Conservation (phyloP, 1,140 invertebrate genomes). For the Macrotrachela quadricornifera region DNA sequence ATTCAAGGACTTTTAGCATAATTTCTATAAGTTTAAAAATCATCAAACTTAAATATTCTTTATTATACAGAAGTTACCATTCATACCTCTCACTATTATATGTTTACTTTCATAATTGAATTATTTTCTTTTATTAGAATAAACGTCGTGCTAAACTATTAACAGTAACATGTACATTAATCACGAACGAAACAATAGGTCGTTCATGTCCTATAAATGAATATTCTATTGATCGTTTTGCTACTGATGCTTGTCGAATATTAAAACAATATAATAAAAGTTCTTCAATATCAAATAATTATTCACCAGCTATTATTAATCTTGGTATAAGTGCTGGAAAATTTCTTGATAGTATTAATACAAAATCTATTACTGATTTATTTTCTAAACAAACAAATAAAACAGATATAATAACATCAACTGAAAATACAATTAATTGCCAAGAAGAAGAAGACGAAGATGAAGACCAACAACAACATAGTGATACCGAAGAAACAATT, state of each 20-base stretch:
- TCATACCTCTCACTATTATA: too few relatives aligned
- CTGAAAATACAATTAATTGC: neutral
- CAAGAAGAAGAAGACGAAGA: neutral
- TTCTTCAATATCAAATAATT: slow-evolving; percentile 15
- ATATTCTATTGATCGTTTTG: slow-evolving; percentile 26
- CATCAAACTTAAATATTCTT: too few relatives aligned
- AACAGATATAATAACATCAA: neutral
- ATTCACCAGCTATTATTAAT: slow-evolving; percentile 38
- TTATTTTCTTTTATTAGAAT: slow-evolving; percentile 18
- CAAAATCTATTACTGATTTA: slow-evolving; percentile 17
- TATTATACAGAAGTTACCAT: too few relatives aligned
- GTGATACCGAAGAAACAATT: neutral
- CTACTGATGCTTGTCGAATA: slow-evolving; percentile 39
- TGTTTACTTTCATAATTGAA: too few relatives aligned
- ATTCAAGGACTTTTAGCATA: too few relatives aligned
- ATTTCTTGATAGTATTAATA: slow-evolving; percentile 43
- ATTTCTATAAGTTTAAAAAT: too few relatives aligned
- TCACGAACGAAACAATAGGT: slow-evolving; percentile 14
- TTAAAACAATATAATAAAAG: slow-evolving; percentile 40
- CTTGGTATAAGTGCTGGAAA: slow-evolving; percentile 54
- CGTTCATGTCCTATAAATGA: slow-evolving; percentile 21
- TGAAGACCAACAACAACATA: too few relatives aligned
- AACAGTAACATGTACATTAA: slow-evolving; percentile 20
- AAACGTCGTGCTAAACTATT: slow-evolving; percentile 22
- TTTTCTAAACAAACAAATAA: slow-evolving; percentile 12